phyloP scores from a whole-genome alignment of 2,888 invertebrate genomes.

The Thymelicus lineola region DNA sequence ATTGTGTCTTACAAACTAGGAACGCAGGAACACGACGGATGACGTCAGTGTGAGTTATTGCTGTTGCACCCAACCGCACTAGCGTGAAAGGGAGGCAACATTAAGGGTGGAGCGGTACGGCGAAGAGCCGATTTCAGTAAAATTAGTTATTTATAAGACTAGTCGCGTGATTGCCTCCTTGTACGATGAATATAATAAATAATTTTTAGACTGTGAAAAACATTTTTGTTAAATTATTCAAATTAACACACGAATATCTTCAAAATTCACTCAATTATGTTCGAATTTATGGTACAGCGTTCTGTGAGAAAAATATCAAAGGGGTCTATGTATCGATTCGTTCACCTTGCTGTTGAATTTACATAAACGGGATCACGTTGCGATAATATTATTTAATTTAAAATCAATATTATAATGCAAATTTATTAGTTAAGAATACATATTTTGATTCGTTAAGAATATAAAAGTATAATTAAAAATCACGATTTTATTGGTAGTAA shows the following conservation, averaged over 20 bases:
- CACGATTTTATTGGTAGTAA: no score
- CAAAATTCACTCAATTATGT: neutral
- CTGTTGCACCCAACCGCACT: conserved; percentile 28
- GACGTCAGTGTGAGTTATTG: conserved; percentile 28
- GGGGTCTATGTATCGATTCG: neutral
- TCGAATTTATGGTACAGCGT: neutral
- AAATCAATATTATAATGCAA: neutral
- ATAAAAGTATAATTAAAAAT: no score
- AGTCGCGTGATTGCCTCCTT: conserved; percentile 7
- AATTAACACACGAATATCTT: neutral
- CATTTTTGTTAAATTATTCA: neutral
- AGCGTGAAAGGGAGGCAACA: conserved; percentile 26
- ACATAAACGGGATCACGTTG: conserved; percentile 3
- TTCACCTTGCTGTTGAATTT: neutral
- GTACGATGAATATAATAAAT: conserved; percentile 10
- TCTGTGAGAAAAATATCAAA: neutral
- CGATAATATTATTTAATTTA: conserved; percentile 2
- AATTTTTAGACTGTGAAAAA: neutral
- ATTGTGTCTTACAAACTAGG: conserved; percentile 27
- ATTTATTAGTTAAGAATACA: no score
- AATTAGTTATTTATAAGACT: conserved; percentile 29
- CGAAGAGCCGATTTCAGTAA: conserved; percentile 16
- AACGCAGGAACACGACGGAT: conserved; percentile 30
- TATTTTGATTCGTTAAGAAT: no score
- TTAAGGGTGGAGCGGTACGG: conserved; percentile 13